phyloP scores from a whole-genome alignment of 2,113 vertebrate genomes.

The Progne subis region DNA sequence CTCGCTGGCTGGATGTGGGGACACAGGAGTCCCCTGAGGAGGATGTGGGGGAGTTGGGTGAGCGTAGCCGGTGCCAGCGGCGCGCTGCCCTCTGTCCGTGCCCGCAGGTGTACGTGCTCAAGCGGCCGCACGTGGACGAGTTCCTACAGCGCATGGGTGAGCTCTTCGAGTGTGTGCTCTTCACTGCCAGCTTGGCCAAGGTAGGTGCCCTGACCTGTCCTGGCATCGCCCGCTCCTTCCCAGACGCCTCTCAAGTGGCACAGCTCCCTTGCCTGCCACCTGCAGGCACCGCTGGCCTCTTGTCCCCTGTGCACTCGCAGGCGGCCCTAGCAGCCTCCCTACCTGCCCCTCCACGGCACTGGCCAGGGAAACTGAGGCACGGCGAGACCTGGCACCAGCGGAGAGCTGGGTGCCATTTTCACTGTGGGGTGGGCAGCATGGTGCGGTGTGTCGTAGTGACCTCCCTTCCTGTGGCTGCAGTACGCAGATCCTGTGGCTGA shows the following conservation, averaged over 20 bases:
- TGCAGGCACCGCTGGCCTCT: fast-evolving
- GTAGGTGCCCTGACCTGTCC: slow-evolving; percentile 61
- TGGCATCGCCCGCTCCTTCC: fast-evolving
- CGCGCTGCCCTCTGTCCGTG: neutral
- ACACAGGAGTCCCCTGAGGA: neutral
- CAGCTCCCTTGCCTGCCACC: neutral
- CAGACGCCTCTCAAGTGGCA: fast-evolving
- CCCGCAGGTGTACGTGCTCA: slow-evolving; percentile 91
- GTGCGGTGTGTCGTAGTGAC: fast-evolving
- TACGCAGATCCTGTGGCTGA: slow-evolving; percentile 95
- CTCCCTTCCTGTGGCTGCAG: slow-evolving; percentile 24
- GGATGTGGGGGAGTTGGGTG: fast-evolving
- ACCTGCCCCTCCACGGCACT: neutral
- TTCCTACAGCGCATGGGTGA: slow-evolving; percentile 96
- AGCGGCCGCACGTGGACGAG: slow-evolving; percentile 93
- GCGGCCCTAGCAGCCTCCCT: neutral
- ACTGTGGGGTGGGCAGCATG: fast-evolving
- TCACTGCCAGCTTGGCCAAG: slow-evolving; percentile 97
- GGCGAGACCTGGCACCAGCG: fast-evolving
- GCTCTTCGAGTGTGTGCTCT: slow-evolving; percentile 95
- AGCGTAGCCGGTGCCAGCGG: fast-evolving
- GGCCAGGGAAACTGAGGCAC: neutral
- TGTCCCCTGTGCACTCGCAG: neutral
- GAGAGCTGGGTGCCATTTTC: neutral
- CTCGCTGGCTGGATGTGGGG: fast-evolving